Percentiles rank a stretch among this genome's conserved stretches.
These are phyloP conservation scores for Folsomia candida DNA, from an alignment of 2,888 invertebrate species.

Conservation along the genomic window DNA sequence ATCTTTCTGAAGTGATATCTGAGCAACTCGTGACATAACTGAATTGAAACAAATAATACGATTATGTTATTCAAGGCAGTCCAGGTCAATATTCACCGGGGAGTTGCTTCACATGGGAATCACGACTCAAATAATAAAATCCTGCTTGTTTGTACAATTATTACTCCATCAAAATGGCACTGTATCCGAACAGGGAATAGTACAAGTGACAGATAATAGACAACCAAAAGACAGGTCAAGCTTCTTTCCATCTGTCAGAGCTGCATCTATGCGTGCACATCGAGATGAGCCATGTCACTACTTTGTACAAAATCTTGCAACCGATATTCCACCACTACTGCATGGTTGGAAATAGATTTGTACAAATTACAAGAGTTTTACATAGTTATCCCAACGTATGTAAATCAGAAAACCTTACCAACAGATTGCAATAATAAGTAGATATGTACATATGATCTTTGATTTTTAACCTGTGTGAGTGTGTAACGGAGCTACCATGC, in stretches of 20 bases:
- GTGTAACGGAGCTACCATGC: too few species aligned
- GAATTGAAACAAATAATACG: neutral
- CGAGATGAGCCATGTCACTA: too few species aligned
- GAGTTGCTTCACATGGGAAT: neutral
- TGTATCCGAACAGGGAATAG: conserved; percentile 10
- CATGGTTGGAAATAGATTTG: neutral
- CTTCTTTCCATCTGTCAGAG: neutral
- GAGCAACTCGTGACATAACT: neutral
- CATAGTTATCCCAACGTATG: neutral
- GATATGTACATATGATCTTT: neutral
- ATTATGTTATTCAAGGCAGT: too few species aligned
- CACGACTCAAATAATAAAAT: neutral
- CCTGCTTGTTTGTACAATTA: neutral
- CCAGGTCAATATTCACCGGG: too few species aligned
- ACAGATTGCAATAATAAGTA: neutral
- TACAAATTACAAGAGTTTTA: neutral
- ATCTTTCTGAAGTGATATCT: neutral
- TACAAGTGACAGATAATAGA: conserved; percentile 27
- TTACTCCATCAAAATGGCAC: conserved; percentile 21
- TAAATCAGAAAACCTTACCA: neutral
- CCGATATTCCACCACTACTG: neutral
- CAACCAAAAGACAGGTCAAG: conserved; percentile 14
- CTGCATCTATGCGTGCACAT: too few species aligned
- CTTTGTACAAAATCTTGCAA: too few species aligned
- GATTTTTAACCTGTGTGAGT: neutral